Percentiles rank a stretch among this genome's conserved stretches.
These are phyloP conservation scores for Schmidtea mediterranea DNA, from an alignment of 1,140 invertebrate species.

Conservation along the genomic window DNA sequence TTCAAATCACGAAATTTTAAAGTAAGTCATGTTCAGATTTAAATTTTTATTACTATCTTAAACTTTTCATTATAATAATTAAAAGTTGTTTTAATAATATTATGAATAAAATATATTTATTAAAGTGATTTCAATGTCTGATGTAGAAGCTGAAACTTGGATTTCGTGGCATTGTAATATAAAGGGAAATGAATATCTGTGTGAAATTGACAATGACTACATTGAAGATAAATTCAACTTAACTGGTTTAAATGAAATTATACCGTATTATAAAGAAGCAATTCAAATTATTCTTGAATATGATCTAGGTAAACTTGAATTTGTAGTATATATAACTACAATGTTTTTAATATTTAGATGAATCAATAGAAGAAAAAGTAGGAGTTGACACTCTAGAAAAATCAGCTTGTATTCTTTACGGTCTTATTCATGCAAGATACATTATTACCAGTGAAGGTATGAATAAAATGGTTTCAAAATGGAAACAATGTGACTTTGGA, in stretches of 20 bases:
- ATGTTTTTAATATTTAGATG: not conserved
- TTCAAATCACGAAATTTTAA: no score
- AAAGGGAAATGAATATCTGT: conserved; percentile 2
- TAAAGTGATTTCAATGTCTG: not conserved
- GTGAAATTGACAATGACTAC: conserved; percentile 2
- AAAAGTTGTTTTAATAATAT: no score
- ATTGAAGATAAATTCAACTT: conserved; percentile 3
- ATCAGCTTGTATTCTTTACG: not conserved
- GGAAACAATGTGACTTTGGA: not conserved
- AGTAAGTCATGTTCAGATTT: no score
- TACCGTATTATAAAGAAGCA: not conserved
- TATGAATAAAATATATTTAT: no score
- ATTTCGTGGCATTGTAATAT: not conserved
- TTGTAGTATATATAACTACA: not conserved
- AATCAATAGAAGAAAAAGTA: not conserved
- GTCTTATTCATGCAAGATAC: conserved; percentile 6
- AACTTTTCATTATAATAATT: no score
- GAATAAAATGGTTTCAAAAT: conserved; percentile 2
- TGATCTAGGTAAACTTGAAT: not conserved
- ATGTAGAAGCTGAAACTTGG: not conserved
- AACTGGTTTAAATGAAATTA: not conserved
- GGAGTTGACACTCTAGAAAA: not conserved
- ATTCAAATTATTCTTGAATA: not conserved
- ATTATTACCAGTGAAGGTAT: conserved; percentile 4
- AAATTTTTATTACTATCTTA: no score